Percentiles rank a stretch among this genome's conserved stretches.
phyloP scores from a whole-genome alignment of 2,797 vertebrate species.

The Anguilla pacifica region DNA sequence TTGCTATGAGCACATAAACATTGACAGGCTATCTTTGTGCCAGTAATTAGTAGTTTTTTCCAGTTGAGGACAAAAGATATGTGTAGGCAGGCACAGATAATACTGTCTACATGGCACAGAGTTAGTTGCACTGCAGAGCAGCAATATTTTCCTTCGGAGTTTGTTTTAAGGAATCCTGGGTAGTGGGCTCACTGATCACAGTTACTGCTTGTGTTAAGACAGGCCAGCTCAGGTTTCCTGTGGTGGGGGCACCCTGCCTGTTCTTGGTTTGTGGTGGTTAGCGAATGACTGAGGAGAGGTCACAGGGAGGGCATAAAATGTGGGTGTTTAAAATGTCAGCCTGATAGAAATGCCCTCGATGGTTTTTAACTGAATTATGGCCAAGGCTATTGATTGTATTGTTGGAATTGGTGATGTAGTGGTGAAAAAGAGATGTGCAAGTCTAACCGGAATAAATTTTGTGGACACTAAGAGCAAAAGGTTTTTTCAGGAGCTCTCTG shows the following conservation, averaged over 20 bases:
- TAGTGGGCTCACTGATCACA: not conserved
- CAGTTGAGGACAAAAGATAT: not conserved
- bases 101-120: not conserved
- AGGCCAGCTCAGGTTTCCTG: conserved; percentile 1
- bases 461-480: too few species aligned
- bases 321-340: not conserved
- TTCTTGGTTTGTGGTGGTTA: not conserved
- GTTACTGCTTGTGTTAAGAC: not conserved
- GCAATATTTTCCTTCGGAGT: not conserved
- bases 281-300: not conserved
- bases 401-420: not conserved
- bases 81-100: not conserved
- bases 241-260: not conserved
- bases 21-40: not conserved
- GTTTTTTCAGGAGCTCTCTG: too few species aligned
- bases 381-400: not conserved
- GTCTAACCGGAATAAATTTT: too few species aligned
- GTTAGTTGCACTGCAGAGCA: not conserved
- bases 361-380: not conserved
- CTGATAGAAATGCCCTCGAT: not conserved
- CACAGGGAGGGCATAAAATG: not conserved
- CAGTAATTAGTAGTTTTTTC: not conserved
- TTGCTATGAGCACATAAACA: not conserved
- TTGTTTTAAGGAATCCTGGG: conserved; percentile 10
- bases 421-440: not conserved